A percentile compares a stretch with the other conserved stretches of the same genome.
Conservation (phyloP, 2,113 vertebrate genomes). For the Anser cygnoides region DNA sequence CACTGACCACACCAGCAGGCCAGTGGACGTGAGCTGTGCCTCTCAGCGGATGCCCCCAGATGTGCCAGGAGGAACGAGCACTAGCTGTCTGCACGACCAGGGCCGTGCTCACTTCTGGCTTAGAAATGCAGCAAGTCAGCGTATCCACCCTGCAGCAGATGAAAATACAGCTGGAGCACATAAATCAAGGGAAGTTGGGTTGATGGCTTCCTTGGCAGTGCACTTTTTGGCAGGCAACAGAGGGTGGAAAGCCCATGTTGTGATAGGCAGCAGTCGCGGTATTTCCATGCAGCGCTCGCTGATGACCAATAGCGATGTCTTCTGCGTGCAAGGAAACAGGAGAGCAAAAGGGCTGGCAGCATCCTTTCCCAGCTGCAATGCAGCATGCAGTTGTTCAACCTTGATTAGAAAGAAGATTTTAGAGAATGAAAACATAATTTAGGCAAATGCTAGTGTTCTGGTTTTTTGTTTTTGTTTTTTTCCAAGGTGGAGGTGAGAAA, state of each 20-base stretch:
- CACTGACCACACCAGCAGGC: neutral
- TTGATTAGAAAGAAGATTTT: neutral
- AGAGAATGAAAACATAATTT: neutral
- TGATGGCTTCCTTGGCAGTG: neutral
- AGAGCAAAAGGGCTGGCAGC: neutral
- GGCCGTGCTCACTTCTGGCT: rapidly evolving
- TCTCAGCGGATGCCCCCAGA: neutral
- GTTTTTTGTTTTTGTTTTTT: neutral
- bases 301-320: neutral
- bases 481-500: neutral
- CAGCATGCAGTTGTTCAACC: neutral
- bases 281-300: neutral
- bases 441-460: neutral
- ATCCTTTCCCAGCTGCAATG: neutral
- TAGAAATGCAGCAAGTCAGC: neutral
- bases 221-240: neutral
- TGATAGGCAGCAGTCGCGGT: neutral
- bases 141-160: rapidly evolving
- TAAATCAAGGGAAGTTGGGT: neutral
- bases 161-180: neutral
- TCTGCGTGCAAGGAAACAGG: rapidly evolving
- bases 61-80: rapidly evolving
- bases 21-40: neutral
- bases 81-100: neutral
- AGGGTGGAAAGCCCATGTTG: neutral